Evolutionary conservation across 2,888 invertebrate species (phyloP).

Genomic region (Hyppa rectilinea): DNA sequence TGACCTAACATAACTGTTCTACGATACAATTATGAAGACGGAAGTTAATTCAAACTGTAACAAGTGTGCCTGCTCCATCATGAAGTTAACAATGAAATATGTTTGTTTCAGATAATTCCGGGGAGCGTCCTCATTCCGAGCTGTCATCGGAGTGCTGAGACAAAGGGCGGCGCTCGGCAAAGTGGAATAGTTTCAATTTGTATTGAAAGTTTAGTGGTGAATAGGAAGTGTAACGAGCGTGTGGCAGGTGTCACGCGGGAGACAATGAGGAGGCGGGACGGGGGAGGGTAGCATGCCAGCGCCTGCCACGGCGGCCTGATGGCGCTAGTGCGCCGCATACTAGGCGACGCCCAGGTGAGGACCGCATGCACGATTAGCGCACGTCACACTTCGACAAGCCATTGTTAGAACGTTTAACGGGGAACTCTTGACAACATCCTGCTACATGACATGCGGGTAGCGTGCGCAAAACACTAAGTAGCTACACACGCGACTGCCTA

Average conservation of each 20-base stretch:
- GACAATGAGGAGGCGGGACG: slow-evolving; percentile 80
- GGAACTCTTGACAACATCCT: slow-evolving; percentile 63
- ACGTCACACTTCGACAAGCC: slow-evolving; percentile 64
- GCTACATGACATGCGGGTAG: slow-evolving; percentile 60
- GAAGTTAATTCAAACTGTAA: slow-evolving; percentile 53
- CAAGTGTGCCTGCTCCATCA: slow-evolving; percentile 53
- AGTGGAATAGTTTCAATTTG: slow-evolving; percentile 80
- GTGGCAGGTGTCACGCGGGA: slow-evolving; percentile 74
- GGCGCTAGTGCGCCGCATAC: slow-evolving; percentile 96
- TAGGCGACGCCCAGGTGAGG: slow-evolving; percentile 96
- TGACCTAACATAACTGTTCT: slow-evolving; percentile 29
- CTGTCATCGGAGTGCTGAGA: slow-evolving; percentile 64
- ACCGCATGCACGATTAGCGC: slow-evolving; percentile 68
- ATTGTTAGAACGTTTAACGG: slow-evolving; percentile 64
- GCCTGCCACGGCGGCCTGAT: slow-evolving; percentile 93
- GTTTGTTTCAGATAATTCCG: slow-evolving; percentile 80
- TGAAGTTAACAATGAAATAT: slow-evolving; percentile 65
- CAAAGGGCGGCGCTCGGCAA: slow-evolving; percentile 70
- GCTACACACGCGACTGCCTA: slow-evolving; percentile 51
- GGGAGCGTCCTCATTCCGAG: slow-evolving; percentile 65
- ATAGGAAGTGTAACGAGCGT: slow-evolving; percentile 69
- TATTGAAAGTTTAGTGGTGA: slow-evolving; percentile 74
- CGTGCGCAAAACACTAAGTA: slow-evolving; percentile 45
- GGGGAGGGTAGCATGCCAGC: slow-evolving; percentile 90
- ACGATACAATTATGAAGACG: slow-evolving; percentile 36